Evolutionary conservation across 2,797 vertebrate genomes (phyloP).

Genomic region (Dallia pectoralis): DNA sequence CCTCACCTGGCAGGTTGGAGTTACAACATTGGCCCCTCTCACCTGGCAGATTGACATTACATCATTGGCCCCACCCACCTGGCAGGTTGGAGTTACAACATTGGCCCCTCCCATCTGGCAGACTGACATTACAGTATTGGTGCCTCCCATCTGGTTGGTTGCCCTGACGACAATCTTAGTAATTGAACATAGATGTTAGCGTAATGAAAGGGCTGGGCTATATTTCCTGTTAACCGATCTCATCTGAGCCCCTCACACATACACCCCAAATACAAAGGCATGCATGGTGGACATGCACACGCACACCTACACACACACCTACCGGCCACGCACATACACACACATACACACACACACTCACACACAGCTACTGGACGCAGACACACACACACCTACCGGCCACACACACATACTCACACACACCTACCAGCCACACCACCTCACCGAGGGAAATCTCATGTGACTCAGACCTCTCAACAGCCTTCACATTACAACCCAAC

Average conservation of each 20-base stretch:
- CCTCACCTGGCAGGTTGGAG: too few species aligned
- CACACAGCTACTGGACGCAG: too few species aligned
- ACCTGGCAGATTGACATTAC: too few species aligned
- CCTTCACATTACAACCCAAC: background rate
- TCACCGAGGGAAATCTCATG: background rate
- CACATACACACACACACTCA: slow-evolving; percentile 10
- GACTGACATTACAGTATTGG: too few species aligned
- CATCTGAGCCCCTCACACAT: background rate
- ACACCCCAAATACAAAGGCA: background rate
- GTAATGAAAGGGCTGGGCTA: background rate
- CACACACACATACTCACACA: too few species aligned
- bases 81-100: too few species aligned
- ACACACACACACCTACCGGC: slow-evolving; percentile 12
- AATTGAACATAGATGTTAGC: background rate
- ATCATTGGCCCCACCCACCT: too few species aligned
- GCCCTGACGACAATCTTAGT: background rate
- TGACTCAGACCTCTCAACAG: background rate
- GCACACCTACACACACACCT: slow-evolving; percentile 5
- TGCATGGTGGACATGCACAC: background rate
- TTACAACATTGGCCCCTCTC: too few species aligned
- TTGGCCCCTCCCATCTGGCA: background rate
- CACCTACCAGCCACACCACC: background rate
- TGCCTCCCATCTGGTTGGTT: background rate
- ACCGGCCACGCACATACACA: background rate
- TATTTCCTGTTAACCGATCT: too few species aligned